A percentile compares a stretch with the other conserved stretches of the same genome.
Evolutionary conservation across 2,797 vertebrate genomes (phyloP).

Genomic region (Heterohyrax brucei): DNA sequence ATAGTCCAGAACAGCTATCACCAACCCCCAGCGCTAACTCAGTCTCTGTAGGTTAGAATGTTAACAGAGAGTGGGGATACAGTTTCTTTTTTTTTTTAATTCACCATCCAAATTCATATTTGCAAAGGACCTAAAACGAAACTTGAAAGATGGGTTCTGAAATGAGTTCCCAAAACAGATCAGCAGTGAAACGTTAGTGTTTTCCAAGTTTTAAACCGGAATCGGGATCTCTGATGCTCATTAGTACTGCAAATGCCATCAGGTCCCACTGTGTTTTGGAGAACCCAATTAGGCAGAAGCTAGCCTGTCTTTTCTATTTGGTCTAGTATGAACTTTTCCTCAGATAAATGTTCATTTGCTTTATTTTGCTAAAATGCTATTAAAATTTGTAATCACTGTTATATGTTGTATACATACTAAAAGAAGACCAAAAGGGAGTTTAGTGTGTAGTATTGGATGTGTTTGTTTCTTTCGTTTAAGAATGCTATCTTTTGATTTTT

Average conservation of each 20-base stretch:
- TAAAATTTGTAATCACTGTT: not conserved
- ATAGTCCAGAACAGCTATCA: not conserved
- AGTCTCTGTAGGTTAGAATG: not conserved
- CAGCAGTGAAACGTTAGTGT: not conserved
- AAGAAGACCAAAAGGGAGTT: not conserved
- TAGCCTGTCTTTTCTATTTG: not conserved
- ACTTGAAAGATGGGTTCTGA: not conserved
- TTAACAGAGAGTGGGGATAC: not conserved
- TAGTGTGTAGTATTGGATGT: not conserved
- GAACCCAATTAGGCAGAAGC: too few relatives aligned
- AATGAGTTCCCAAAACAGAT: not conserved
- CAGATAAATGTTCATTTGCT: not conserved
- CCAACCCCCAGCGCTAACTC: not conserved
- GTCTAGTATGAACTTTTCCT: not conserved
- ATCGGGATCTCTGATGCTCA: rapidly evolving
- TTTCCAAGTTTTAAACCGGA: not conserved
- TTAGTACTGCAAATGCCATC: not conserved
- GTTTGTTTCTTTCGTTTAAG: not conserved
- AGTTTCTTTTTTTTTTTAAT: not conserved
- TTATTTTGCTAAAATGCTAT: not conserved
- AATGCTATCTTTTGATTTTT: not conserved
- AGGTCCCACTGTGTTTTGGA: not conserved
- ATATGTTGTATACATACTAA: not conserved
- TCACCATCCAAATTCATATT: not conserved
- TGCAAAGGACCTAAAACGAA: not conserved